Conservation (phyloP, 2,888 invertebrate species). For the Xanthia togata region DNA sequence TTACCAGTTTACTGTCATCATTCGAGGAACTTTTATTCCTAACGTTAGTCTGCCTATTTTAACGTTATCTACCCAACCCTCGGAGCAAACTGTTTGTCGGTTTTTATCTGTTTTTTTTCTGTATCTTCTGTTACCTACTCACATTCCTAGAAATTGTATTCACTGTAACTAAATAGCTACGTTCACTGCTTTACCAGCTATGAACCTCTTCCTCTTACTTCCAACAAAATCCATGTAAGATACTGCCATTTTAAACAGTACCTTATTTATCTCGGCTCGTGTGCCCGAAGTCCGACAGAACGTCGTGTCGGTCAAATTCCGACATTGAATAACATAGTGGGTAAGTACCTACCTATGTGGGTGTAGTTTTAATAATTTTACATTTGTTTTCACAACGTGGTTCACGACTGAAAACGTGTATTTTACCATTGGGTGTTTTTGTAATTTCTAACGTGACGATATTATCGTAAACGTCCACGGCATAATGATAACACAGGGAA, state of each 20-base stretch:
- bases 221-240: not conserved
- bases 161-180: not conserved
- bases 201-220: not conserved
- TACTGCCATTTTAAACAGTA: slow-evolving; percentile 8
- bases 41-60: too few relatives aligned
- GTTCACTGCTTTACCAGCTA: not conserved
- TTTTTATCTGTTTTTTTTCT: not conserved
- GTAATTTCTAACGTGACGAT: too few relatives aligned
- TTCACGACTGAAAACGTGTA: not conserved
- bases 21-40: not conserved
- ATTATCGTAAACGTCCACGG: too few relatives aligned
- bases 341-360: not conserved
- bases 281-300: slow-evolving; percentile 63
- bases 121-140: not conserved
- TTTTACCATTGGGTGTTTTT: too few relatives aligned
- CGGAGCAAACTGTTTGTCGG: not conserved
- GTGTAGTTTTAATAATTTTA: slow-evolving; percentile 4
- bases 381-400: slow-evolving; percentile 14
- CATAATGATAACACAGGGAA: too few relatives aligned
- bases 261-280: slow-evolving; percentile 58
- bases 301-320: slow-evolving; percentile 69
- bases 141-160: too few relatives aligned
- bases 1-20: not conserved
- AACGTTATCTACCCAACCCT: not conserved
- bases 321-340: slow-evolving; percentile 31